Conservation (phyloP, 35 echinoderm and acorn worm genomes). For the Ophiothrix spiculata region DNA sequence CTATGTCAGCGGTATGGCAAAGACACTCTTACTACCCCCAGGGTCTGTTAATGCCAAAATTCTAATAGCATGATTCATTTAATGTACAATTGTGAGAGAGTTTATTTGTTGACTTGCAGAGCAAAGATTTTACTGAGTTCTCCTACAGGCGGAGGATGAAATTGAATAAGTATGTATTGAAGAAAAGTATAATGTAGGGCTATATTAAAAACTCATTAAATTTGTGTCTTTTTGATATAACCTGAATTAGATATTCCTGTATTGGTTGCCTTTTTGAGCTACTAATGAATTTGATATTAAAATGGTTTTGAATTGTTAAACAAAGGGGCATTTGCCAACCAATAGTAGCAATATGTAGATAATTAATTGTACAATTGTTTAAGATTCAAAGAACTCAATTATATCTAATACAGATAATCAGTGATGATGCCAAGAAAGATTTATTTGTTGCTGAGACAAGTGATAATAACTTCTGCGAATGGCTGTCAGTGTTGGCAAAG, state of each 20-base stretch:
- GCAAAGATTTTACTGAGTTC: too few species aligned
- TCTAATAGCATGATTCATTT: neutral
- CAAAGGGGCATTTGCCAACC: neutral
- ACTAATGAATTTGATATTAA: neutral
- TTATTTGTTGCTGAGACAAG: neutral
- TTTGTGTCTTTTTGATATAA: too few species aligned
- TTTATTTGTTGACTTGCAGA: constrained; percentile 17
- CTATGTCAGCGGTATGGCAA: neutral
- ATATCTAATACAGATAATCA: too few species aligned
- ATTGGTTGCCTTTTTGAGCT: too few species aligned
- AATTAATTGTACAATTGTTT: too few species aligned
- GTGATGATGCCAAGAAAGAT: neutral
- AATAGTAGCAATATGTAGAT: neutral
- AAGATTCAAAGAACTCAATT: too few species aligned
- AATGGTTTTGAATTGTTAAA: neutral
- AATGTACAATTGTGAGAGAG: constrained; percentile 8
- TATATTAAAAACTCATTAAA: too few species aligned
- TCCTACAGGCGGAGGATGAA: too few species aligned
- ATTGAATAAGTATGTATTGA: too few species aligned
- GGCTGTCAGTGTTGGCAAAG: neutral
- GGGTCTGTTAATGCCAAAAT: neutral
- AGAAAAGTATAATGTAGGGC: too few species aligned
- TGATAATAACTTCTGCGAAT: neutral
- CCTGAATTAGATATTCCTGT: too few species aligned
- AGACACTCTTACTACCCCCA: neutral